phyloP scores from a whole-genome alignment of 2,888 invertebrate species.

The Sycophila texana region DNA sequence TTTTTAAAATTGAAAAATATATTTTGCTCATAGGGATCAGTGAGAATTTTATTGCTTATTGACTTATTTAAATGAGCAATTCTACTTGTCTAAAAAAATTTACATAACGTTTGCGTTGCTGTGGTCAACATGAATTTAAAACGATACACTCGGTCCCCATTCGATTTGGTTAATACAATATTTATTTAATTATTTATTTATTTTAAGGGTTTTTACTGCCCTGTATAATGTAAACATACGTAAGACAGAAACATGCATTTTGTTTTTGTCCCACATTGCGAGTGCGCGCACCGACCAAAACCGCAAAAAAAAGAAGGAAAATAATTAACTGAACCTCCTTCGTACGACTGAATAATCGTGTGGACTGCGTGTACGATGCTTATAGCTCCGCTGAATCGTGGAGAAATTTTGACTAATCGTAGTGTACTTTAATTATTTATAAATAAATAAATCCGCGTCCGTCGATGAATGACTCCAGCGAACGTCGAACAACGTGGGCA shows the following conservation, averaged over 20 bases:
- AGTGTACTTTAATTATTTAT: slow-evolving; percentile 22
- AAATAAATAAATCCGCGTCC: slow-evolving; percentile 25
- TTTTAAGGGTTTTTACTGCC: too few species aligned
- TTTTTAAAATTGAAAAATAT: too few species aligned
- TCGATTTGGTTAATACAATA: slow-evolving; percentile 11
- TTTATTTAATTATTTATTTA: too few species aligned
- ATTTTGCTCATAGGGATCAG: too few species aligned
- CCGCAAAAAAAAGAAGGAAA: slow-evolving; percentile 29
- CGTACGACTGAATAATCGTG: slow-evolving; percentile 22
- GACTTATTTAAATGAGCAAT: too few species aligned
- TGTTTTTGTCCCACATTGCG: slow-evolving; percentile 20
- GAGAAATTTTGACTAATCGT: slow-evolving; percentile 31
- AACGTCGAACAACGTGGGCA: slow-evolving; percentile 47
- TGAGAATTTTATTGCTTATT: too few species aligned
- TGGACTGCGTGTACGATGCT: slow-evolving; percentile 26
- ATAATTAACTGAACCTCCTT: slow-evolving; percentile 1
- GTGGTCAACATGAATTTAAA: too few species aligned
- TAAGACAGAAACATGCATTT: slow-evolving; percentile 18
- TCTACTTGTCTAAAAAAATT: too few species aligned
- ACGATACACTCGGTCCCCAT: slow-evolving; percentile 12
- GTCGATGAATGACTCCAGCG: slow-evolving; percentile 35
- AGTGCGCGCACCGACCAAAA: slow-evolving; percentile 51
- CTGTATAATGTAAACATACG: not conserved
- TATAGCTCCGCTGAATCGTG: slow-evolving; percentile 15
- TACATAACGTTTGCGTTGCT: too few species aligned